Conservation (phyloP, 2,113 vertebrate genomes). For the Pollimyrus isidori region DNA sequence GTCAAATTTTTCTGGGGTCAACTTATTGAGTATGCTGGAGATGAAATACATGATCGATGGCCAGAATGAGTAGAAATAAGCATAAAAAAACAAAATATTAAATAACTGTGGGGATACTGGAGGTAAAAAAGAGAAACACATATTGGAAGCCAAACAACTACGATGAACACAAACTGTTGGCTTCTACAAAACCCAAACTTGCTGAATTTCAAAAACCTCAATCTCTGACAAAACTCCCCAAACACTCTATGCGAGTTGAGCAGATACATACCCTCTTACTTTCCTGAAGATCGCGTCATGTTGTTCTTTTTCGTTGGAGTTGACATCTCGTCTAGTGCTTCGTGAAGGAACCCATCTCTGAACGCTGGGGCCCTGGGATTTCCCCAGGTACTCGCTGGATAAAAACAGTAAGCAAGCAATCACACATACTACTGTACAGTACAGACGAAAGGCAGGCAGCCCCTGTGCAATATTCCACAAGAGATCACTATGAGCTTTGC, state of each 20-base stretch:
- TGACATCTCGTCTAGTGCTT: conserved; percentile 99
- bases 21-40: conserved; percentile 98
- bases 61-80: not conserved
- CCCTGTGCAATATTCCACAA: not conserved
- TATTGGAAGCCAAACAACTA: not conserved
- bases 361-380: conserved; percentile 99
- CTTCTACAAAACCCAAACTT: not conserved
- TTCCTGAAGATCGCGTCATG: conserved; percentile 99
- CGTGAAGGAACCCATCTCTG: conserved; percentile 99
- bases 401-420: conserved; percentile 13
- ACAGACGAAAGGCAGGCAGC: not conserved
- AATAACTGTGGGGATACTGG: not conserved
- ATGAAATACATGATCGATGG: not conserved
- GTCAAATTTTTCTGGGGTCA: conserved; percentile 99
- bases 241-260: not conserved
- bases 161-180: not conserved
- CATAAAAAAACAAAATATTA: not conserved
- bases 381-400: conserved; percentile 98
- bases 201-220: not conserved
- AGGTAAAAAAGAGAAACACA: not conserved
- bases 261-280: conserved; percentile 90
- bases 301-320: conserved; percentile 98
- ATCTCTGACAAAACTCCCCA: not conserved
- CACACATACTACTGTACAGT: not conserved
- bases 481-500: not conserved